Percentiles rank a stretch among this genome's conserved stretches.
phyloP scores from a whole-genome alignment of 2,888 invertebrate genomes.

The Hanleya hanleyi region DNA sequence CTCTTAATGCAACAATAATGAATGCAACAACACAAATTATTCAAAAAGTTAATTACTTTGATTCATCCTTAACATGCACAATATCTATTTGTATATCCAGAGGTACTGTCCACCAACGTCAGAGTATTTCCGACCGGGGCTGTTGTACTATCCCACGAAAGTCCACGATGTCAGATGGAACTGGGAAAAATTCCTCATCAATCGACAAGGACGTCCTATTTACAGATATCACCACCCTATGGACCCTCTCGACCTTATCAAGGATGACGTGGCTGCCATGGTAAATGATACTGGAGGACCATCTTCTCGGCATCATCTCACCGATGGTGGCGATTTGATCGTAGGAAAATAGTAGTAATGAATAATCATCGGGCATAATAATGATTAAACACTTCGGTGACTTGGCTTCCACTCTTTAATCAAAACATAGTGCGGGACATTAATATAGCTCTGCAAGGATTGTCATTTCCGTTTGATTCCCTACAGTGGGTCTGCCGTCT shows the following conservation, averaged over 20 bases:
- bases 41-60: no score
- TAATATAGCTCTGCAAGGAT: no score
- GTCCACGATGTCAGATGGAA: slow-evolving; percentile 60
- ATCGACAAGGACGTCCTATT: slow-evolving; percentile 34
- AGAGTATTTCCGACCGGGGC: slow-evolving; percentile 37
- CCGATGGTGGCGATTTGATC: neutral
- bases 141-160: slow-evolving; percentile 49
- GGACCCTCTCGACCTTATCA: slow-evolving; percentile 19
- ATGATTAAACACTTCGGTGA: no score
- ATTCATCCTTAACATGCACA: neutral
- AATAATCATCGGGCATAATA: no score
- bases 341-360: neutral
- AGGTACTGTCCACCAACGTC: slow-evolving; percentile 48
- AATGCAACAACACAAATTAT: no score
- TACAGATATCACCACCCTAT: slow-evolving; percentile 27
- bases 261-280: neutral
- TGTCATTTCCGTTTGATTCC: no score
- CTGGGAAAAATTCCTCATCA: slow-evolving; percentile 58
- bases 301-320: no score
- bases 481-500: no score
- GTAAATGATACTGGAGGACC: no score
- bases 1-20: no score
- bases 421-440: no score
- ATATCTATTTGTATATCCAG: neutral
- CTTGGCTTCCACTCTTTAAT: no score